Evolutionary conservation across 2,113 vertebrate genomes (phyloP), one percentile per base, ranked within the genome.

Genomic region (Colossoma macropomum): DNA sequence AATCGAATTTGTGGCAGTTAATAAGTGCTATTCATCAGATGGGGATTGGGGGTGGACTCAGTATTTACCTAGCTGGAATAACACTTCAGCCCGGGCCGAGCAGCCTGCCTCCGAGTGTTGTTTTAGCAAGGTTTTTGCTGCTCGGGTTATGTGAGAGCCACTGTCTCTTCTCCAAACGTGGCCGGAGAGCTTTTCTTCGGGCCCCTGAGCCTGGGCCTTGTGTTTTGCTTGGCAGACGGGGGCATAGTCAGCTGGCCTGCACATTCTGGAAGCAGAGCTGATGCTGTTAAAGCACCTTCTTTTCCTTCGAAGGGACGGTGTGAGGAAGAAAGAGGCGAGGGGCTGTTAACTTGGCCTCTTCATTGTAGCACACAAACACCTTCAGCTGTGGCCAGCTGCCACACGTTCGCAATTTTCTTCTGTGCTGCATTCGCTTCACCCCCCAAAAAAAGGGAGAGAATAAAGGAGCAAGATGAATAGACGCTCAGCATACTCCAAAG

Each of bases 51-150:
- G 80, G 63, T 4, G 23, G 54, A 21, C 86, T 75, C 84, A 87
- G 85, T 92, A 77, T 94, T 94, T 91, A 88, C 84, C 77, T 91
- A 93, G 93, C 92, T 94, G 91, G 81, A 93, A 92, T 89, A 93
- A 91, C 89, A 91, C 83, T 89, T 76, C 30, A 84, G 88, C 62
- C 54, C 71, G 73, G 17, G 38, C 69, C 23, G 45, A 86, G 85
- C 15, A 50, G 86, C 85, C 79, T 78, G 62, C 82, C n/a, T 73
- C 83, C 82, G 27, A 1, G 80, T 86, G 85, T 88, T 84, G 34
- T 90, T 87, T 90, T 89, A 87, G 80, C 88, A 84, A 88, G 86
- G 59, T 25, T 84, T 78, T 80, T 83, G 74, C 84, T 66, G 83
- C 52, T 74, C 65, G 30, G 23, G 86, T 87, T 86, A 89, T 88